Evolutionary conservation across 2,888 invertebrate species (phyloP).

Genomic region (Drosophila hawaiiensis): DNA sequence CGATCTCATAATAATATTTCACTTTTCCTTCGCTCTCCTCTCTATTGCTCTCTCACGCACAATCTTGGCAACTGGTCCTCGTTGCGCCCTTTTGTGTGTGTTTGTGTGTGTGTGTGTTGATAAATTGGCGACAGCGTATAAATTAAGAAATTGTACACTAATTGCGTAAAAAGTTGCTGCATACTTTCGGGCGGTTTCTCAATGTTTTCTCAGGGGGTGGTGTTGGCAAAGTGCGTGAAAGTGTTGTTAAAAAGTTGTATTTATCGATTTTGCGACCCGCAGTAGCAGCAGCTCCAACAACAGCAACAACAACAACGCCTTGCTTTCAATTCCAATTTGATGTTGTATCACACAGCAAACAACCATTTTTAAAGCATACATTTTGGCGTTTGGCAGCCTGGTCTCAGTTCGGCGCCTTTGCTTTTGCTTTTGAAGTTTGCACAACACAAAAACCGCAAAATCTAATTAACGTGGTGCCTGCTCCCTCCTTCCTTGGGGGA

Average conservation of each 20-base stretch:
- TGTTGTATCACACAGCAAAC: conserved; percentile 64
- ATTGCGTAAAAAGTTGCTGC: conserved; percentile 80
- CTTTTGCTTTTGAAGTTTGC: conserved; percentile 77
- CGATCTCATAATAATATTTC: conserved; percentile 77
- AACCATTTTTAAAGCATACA: conserved; percentile 69
- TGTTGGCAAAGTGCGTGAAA: conserved; percentile 67
- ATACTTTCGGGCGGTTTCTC: conserved; percentile 73
- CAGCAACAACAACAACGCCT: background rate
- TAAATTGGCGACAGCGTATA: conserved; percentile 84
- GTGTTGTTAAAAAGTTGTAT: conserved; percentile 74
- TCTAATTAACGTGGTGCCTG: conserved; percentile 75
- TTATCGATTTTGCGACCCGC: conserved; percentile 69
- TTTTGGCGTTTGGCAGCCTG: conserved; percentile 72
- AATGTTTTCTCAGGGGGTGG: conserved; percentile 25
- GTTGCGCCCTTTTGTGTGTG: conserved; percentile 4
- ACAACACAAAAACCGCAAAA: conserved; percentile 79
- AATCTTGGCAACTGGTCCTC: conserved; percentile 20
- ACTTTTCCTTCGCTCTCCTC: conserved; percentile 31
- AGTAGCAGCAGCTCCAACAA: conserved; percentile 1
- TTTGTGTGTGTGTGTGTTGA: conserved; percentile 58
- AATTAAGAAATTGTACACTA: conserved; percentile 84
- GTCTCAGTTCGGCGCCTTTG: conserved; percentile 39
- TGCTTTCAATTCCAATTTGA: conserved; percentile 72
- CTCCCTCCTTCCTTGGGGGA: conserved; percentile 55
- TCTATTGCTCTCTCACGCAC: background rate